Conservation (phyloP, 2,113 vertebrate species). For the Lophotis ruficrista region DNA sequence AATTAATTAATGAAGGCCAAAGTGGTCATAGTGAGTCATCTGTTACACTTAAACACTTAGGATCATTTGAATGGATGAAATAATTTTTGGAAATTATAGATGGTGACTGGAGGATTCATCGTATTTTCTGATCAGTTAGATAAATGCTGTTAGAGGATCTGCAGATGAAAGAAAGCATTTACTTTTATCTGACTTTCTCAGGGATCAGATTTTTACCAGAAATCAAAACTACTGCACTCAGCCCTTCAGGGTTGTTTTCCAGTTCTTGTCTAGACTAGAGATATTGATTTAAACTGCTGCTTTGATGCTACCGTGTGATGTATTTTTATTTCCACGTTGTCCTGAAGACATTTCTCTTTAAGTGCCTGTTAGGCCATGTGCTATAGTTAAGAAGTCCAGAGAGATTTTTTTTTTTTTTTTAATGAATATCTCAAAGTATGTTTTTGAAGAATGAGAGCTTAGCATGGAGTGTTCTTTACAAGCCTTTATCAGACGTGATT, state of each 20-base stretch:
- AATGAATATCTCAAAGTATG: not conserved
- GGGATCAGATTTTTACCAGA: not conserved
- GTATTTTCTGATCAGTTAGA: not conserved
- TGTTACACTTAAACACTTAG: not conserved
- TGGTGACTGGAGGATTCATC: not conserved
- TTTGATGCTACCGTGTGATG: not conserved
- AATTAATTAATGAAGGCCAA: not conserved
- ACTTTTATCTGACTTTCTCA: not conserved
- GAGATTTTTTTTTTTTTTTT: not conserved
- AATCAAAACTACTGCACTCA: not conserved
- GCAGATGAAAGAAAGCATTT: constrained; percentile 1
- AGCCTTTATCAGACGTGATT: not conserved
- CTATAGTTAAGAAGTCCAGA: not conserved
- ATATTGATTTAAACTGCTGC: not conserved
- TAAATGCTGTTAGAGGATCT: not conserved
- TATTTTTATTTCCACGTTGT: not conserved
- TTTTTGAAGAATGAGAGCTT: not conserved
- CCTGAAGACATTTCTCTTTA: not conserved
- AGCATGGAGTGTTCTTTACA: not conserved
- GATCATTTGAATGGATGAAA: not conserved
- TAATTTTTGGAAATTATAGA: not conserved
- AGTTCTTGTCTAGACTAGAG: not conserved
- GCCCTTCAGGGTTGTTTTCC: not conserved
- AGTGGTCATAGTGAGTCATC: not conserved
- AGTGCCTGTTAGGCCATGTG: not conserved